These are phyloP conservation scores for Bombycilla garrulus DNA, from an alignment of 2,113 vertebrate species.

Conservation along the genomic window DNA sequence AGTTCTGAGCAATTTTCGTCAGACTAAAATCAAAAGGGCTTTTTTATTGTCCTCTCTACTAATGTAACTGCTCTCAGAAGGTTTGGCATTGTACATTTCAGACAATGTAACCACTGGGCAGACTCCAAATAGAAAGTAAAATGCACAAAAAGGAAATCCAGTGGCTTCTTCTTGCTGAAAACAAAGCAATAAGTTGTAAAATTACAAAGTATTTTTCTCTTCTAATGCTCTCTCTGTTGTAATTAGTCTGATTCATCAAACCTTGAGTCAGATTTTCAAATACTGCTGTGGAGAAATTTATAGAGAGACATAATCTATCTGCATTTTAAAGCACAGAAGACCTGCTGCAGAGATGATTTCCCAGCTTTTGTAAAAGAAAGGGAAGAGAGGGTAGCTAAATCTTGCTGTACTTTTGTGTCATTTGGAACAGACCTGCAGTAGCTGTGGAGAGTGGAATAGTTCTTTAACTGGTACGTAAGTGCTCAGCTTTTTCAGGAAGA, in stretches of 20 bases:
- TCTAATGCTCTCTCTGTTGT: not conserved
- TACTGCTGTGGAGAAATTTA: not conserved
- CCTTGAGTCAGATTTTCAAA: not conserved
- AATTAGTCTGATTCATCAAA: not conserved
- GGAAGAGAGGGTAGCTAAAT: not conserved
- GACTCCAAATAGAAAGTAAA: not conserved
- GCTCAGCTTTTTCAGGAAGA: not conserved
- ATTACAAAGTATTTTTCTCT: not conserved
- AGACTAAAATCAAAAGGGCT: not conserved
- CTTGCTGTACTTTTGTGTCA: not conserved
- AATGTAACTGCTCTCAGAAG: not conserved
- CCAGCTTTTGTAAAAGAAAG: not conserved
- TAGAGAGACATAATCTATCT: not conserved
- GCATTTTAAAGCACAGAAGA: not conserved
- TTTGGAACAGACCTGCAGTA: not conserved
- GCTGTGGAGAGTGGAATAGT: not conserved
- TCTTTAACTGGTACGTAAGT: not conserved
- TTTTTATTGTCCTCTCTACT: not conserved
- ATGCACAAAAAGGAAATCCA: not conserved
- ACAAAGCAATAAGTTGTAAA: not conserved
- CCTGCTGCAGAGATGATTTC: not conserved
- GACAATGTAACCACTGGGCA: not conserved
- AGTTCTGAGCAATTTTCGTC: constrained; percentile 21
- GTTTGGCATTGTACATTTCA: not conserved
- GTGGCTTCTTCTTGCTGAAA: not conserved